Conservation (phyloP, 2,797 vertebrate species). For the Neoniphon sammara region DNA sequence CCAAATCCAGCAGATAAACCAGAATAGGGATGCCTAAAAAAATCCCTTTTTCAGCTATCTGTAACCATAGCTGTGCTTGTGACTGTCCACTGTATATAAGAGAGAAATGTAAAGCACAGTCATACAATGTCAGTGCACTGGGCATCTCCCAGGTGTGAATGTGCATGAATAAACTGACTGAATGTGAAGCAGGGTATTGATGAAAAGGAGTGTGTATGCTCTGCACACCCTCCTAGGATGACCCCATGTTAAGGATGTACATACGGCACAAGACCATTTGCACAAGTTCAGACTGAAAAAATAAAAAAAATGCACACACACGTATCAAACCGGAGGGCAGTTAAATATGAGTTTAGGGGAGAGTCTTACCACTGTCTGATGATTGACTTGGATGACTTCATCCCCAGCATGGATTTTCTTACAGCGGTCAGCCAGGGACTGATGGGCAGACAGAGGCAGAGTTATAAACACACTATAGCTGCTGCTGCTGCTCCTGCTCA, state of each 20-base stretch:
- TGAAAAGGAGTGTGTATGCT: neutral
- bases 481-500: conserved; percentile 26
- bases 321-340: neutral
- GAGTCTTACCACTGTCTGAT: conserved; percentile 98
- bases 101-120: no score
- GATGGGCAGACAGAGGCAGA: conserved; percentile 45
- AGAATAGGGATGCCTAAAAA: no score
- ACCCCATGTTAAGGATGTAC: neutral
- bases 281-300: conserved; percentile 8
- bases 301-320: conserved; percentile 22
- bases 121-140: neutral
- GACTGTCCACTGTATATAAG: no score
- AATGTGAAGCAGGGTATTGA: conserved; percentile 6
- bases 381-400: conserved; percentile 99
- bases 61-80: no score
- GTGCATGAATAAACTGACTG: neutral
- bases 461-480: conserved; percentile 19
- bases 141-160: conserved; percentile 1
- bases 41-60: no score
- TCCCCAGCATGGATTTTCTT: conserved; percentile 99
- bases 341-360: neutral
- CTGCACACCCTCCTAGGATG: no score
- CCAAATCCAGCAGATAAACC: no score
- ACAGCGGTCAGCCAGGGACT: conserved; percentile 99
- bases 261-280: neutral